Evolutionary conservation across 2,113 vertebrate species (phyloP), one percentile per base, ranked within the genome.

Genomic region (Geothlypis trichas): DNA sequence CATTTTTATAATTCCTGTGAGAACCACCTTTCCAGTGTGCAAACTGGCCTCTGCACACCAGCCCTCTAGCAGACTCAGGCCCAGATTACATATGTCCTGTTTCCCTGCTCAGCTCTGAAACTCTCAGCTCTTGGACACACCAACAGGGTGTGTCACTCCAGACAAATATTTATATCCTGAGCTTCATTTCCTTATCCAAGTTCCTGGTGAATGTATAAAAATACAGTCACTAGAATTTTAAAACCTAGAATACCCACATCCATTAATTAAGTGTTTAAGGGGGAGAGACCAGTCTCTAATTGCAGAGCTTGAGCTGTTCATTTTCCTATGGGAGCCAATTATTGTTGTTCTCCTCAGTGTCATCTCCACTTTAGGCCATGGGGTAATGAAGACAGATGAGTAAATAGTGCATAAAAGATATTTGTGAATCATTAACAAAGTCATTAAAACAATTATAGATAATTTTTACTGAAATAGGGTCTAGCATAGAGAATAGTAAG

Each of bases 361-460:
- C 72, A 93, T 94, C 61, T 93, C 72, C 2, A 14, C 88, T 80
- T 71, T 52, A 84, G 72, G 88, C 79, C 4, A 0, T 63, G 26
- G 30, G 33, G 33, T 90, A 90, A 92, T 93, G 92, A 90, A 80
- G 55, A 88, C 78, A 90, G 82, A 75, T 86, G 82, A 91, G 79
- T 90, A 95, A 96, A 90, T n/a, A 96, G 24, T 30, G 31, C 61
- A 74, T 28, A 31, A 28, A 92, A 84, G 85, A 59, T 88, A 93
- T 77, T 65, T 84, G 68, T 92, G 90, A 94, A 90, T 88, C 88
- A 90, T 93, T 96, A 94, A 94, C 71, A 5, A 89, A 93, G 75
- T 69, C 49, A 86, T 91, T 75, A 74, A 82, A 89, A 61, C 39
- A 71, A 90, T 78, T 86, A 59, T 15, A 85, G 71, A 82, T 21